These are phyloP conservation scores for Dermatemys mawii DNA, from an alignment of 2,113 vertebrate species.

Conservation along the genomic window DNA sequence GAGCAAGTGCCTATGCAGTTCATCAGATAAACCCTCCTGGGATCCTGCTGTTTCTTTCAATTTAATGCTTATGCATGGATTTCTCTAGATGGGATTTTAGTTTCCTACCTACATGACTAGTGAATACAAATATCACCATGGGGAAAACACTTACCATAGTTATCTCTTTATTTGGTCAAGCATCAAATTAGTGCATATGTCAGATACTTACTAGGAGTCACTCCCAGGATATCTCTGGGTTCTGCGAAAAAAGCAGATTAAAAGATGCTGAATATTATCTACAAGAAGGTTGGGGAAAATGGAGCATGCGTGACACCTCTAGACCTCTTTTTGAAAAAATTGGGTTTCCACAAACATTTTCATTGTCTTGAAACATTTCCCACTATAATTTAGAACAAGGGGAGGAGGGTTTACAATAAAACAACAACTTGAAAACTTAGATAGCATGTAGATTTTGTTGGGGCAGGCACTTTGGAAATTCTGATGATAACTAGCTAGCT, in stretches of 20 bases:
- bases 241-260: neutral
- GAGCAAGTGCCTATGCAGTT: neutral
- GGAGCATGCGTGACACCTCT: neutral
- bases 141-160: neutral
- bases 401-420: neutral
- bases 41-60: conserved; percentile 1
- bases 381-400: neutral
- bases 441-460: neutral
- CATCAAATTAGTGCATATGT: neutral
- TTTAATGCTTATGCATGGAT: neutral
- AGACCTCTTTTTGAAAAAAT: too few species aligned
- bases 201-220: neutral
- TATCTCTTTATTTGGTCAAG: neutral
- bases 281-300: neutral
- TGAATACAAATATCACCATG: neutral
- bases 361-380: neutral
- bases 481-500: neutral
- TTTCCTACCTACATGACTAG: neutral
- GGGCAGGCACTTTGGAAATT: neutral
- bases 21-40: conserved; percentile 45
- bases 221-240: neutral
- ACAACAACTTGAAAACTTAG: neutral
- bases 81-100: neutral
- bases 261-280: neutral
- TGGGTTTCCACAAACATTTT: neutral